phyloP scores from a whole-genome alignment of 23 tunicate species.

The Clavelina lepadiformis region DNA sequence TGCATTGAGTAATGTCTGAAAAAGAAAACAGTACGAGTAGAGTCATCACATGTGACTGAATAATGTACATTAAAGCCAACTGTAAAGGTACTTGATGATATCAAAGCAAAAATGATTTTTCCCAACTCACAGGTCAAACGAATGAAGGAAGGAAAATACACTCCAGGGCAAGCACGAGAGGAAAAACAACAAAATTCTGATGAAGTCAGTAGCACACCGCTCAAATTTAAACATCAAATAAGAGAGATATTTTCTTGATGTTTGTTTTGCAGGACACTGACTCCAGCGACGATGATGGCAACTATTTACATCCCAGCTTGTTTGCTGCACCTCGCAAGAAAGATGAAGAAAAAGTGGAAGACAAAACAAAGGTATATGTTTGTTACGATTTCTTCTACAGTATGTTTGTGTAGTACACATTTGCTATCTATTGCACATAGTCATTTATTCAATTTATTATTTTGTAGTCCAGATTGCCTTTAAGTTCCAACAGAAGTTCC shows the following conservation, averaged over 20 bases:
- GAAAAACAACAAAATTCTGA: constrained; percentile 22
- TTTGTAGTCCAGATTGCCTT: no score
- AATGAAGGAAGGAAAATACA: constrained; percentile 87
- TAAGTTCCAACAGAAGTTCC: neutral
- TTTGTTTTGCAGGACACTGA: constrained; percentile 40
- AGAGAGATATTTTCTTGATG: neutral
- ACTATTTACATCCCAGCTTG: constrained; percentile 88
- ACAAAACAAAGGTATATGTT: constrained; percentile 85
- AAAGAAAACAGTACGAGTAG: no score
- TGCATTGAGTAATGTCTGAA: no score
- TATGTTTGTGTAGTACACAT: no score
- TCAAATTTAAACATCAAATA: neutral
- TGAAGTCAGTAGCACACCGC: neutral
- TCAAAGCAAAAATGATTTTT: neutral
- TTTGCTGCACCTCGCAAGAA: constrained; percentile 63
- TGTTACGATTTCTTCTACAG: no score
- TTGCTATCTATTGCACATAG: no score
- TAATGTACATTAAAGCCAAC: no score
- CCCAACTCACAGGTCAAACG: constrained; percentile 43
- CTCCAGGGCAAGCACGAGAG: constrained; percentile 28
- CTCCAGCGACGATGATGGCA: constrained; percentile 65
- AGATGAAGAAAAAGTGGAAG: constrained; percentile 37
- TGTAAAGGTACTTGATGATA: neutral
- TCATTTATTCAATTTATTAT: no score
- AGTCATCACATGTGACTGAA: no score